Conservation (phyloP, 2,888 invertebrate genomes). For the Drosophila prolongata region DNA sequence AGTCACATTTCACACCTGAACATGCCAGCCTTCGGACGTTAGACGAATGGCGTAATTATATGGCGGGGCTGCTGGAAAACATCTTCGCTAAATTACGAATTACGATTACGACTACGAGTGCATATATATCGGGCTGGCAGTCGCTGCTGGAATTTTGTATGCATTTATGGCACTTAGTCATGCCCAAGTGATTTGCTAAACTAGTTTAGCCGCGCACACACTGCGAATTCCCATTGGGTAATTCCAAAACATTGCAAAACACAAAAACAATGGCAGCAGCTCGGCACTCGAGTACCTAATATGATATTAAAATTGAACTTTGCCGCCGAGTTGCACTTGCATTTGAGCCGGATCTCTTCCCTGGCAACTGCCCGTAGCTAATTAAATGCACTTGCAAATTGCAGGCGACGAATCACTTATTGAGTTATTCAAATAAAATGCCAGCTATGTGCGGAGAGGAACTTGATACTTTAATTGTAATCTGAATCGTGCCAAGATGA, state of each 20-base stretch:
- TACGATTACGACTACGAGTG: slow-evolving; percentile 42
- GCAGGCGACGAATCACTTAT: slow-evolving; percentile 65
- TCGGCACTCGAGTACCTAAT: slow-evolving; percentile 50
- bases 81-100: slow-evolving; percentile 73
- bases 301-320: slow-evolving; percentile 69
- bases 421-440: slow-evolving; percentile 75
- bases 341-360: slow-evolving; percentile 63
- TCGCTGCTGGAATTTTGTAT: slow-evolving; percentile 67
- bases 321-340: slow-evolving; percentile 38
- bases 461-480: slow-evolving; percentile 59
- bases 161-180: slow-evolving; percentile 80
- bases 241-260: slow-evolving; percentile 56
- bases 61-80: slow-evolving; percentile 48
- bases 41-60: slow-evolving; percentile 61
- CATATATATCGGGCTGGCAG: slow-evolving; percentile 1
- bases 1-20: slow-evolving; percentile 65
- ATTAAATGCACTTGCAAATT: slow-evolving; percentile 67
- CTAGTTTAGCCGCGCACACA: slow-evolving; percentile 64
- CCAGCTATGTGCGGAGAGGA: slow-evolving; percentile 66
- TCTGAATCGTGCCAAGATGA: slow-evolving; percentile 40
- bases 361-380: slow-evolving; percentile 41
- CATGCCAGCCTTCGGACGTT: slow-evolving; percentile 30
- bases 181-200: slow-evolving; percentile 75
- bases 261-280: slow-evolving; percentile 63
- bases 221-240: slow-evolving; percentile 68